Evolutionary conservation across 2,888 invertebrate genomes (phyloP).

Genomic region (Pammene fasciana): DNA sequence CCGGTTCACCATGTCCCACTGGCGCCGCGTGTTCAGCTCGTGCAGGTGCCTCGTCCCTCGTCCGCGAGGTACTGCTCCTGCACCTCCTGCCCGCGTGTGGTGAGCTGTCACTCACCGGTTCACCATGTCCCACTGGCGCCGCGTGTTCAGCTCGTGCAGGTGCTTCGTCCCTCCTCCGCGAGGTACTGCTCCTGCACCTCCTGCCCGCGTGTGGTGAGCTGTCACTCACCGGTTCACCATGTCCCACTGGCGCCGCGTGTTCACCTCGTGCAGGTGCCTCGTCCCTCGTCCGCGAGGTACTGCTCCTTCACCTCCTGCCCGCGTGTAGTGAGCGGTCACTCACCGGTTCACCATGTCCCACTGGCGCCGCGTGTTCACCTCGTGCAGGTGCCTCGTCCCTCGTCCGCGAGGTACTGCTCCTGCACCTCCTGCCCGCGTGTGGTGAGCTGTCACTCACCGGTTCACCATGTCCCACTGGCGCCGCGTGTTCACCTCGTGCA

Average conservation of each 20-base stretch:
- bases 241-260: too few relatives aligned
- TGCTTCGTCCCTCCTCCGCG: constrained; percentile 61
- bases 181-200: constrained; percentile 56
- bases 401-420: constrained; percentile 61
- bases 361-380: constrained; percentile 38
- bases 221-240: too few relatives aligned
- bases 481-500: constrained; percentile 49
- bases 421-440: constrained; percentile 43
- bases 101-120: too few relatives aligned
- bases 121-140: too few relatives aligned
- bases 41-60: too few relatives aligned
- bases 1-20: constrained; percentile 83
- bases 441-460: too few relatives aligned
- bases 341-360: too few relatives aligned
- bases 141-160: constrained; percentile 49
- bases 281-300: constrained; percentile 63
- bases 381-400: constrained; percentile 56
- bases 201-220: too few relatives aligned
- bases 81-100: too few relatives aligned
- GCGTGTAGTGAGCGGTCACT: too few relatives aligned
- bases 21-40: constrained; percentile 63
- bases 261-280: constrained; percentile 53
- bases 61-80: too few relatives aligned
- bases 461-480: too few relatives aligned
- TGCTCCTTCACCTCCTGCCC: constrained; percentile 48